A percentile compares a stretch with the other conserved stretches of the same genome.
Conservation (phyloP, 2,797 vertebrate species). For the Myioborus miniatus region DNA sequence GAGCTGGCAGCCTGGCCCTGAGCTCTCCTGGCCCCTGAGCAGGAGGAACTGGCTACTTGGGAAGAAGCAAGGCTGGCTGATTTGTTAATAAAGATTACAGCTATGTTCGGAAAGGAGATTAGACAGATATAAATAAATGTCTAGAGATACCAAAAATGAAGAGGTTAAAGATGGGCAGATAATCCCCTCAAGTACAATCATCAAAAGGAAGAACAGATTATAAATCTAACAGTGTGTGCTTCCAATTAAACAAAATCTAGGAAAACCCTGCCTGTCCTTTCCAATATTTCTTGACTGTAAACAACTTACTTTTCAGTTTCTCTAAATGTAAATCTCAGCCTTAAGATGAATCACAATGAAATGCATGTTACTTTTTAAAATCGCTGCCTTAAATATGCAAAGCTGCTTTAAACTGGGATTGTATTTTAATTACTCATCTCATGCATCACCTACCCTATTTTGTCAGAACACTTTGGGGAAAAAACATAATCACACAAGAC, state of each 20-base stretch:
- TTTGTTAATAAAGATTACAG: slow-evolving; percentile 68
- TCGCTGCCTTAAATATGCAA: slow-evolving; percentile 10
- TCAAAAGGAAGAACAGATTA: slow-evolving; percentile 53
- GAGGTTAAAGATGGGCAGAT: slow-evolving; percentile 61
- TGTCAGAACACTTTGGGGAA: background rate
- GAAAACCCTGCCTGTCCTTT: slow-evolving; percentile 26
- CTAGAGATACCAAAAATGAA: slow-evolving; percentile 51
- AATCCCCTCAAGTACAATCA: slow-evolving; percentile 51
- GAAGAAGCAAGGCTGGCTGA: slow-evolving; percentile 70
- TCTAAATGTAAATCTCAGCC: slow-evolving; percentile 47
- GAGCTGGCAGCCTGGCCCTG: slow-evolving; percentile 59
- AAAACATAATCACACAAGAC: background rate
- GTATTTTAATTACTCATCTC: slow-evolving; percentile 6
- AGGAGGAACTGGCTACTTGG: slow-evolving; percentile 52
- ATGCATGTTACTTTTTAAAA: background rate
- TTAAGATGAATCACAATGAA: slow-evolving; percentile 8
- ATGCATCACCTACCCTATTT: slow-evolving; percentile 17
- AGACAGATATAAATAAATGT: slow-evolving; percentile 56
- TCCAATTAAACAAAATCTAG: slow-evolving; percentile 38
- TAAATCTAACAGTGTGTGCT: slow-evolving; percentile 53
- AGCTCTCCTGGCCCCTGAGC: slow-evolving; percentile 26
- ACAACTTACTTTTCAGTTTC: slow-evolving; percentile 28
- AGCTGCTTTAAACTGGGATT: slow-evolving; percentile 40
- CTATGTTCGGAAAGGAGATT: slow-evolving; percentile 61
- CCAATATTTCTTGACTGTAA: slow-evolving; percentile 7